Percentiles rank a stretch among this genome's conserved stretches.
Evolutionary conservation across 1,140 invertebrate genomes (phyloP).

Genomic region (Aradophagus sp.): DNA sequence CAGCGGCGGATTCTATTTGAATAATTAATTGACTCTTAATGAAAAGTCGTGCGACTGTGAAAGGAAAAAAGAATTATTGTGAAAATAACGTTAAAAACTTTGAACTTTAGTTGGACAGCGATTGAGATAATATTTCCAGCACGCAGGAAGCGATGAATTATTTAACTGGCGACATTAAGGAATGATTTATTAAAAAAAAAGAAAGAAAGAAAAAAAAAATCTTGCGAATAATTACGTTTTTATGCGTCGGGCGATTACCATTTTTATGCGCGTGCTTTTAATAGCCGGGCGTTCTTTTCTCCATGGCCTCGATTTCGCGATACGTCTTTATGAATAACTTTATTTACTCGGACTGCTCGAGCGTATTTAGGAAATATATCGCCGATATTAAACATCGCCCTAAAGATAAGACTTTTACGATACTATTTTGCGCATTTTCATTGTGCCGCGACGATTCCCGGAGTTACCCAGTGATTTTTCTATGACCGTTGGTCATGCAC

Average conservation of each 20-base stretch:
- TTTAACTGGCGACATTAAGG: slow-evolving; percentile 30
- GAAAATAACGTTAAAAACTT: slow-evolving; percentile 21
- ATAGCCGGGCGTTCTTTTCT: slow-evolving; percentile 16
- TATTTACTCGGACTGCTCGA: slow-evolving; percentile 10
- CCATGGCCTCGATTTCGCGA: slow-evolving; percentile 23
- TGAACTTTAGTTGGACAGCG: slow-evolving; percentile 6
- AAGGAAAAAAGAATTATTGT: slow-evolving; percentile 17
- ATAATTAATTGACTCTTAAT: slow-evolving; percentile 48
- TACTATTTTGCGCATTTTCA: slow-evolving; percentile 13
- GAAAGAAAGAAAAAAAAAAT: too few relatives aligned
- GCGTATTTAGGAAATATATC: slow-evolving; percentile 8
- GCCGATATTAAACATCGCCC: not conserved
- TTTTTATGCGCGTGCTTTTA: slow-evolving; percentile 29
- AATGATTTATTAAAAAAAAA: slow-evolving; percentile 12
- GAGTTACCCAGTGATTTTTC: too few relatives aligned
- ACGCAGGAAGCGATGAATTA: slow-evolving; percentile 23
- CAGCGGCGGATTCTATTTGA: slow-evolving; percentile 36
- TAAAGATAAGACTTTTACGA: slow-evolving; percentile 12
- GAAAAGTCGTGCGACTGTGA: slow-evolving; percentile 29
- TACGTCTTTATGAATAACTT: slow-evolving; percentile 24
- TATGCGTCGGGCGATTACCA: slow-evolving; percentile 16
- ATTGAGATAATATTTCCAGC: slow-evolving; percentile 21
- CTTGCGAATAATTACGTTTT: slow-evolving; percentile 34
- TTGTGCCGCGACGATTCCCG: slow-evolving; percentile 1
- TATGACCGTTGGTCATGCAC: too few relatives aligned